Conservation (phyloP, 1,140 invertebrate genomes). For the Heterodera schachtii region DNA sequence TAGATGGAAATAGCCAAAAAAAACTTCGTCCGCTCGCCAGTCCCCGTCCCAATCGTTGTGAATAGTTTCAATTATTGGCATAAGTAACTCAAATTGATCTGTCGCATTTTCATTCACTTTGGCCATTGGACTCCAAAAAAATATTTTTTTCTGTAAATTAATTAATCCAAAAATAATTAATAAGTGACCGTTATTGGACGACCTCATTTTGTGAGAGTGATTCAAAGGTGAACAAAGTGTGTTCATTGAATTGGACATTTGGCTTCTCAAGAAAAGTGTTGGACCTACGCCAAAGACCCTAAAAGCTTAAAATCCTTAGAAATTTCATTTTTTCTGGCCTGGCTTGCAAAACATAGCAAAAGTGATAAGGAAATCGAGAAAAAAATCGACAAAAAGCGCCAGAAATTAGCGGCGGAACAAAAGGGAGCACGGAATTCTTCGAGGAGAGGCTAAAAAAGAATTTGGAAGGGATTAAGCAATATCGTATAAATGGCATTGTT, state of each 20-base stretch:
- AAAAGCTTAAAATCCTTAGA: slow-evolving; percentile 13
- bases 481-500: not conserved
- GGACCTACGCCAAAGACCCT: slow-evolving; percentile 38
- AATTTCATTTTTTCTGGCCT: slow-evolving; percentile 13
- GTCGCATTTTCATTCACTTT: slow-evolving; percentile 1
- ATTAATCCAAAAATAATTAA: not conserved
- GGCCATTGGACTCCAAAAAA: slow-evolving; percentile 32
- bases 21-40: slow-evolving; percentile 31
- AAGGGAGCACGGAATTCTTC: slow-evolving; percentile 9
- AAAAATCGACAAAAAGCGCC: not conserved
- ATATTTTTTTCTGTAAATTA: not conserved
- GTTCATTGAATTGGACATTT: slow-evolving; percentile 14
- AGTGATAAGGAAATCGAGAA: not conserved
- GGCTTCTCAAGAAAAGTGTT: slow-evolving; percentile 44
- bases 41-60: slow-evolving; percentile 32
- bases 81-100: slow-evolving; percentile 8
- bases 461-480: not conserved
- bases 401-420: slow-evolving; percentile 16
- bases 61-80: slow-evolving; percentile 32
- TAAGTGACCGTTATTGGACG: not conserved
- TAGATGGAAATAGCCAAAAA: no score
- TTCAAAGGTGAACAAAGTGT: slow-evolving; percentile 12
- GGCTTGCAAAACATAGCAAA: not conserved
- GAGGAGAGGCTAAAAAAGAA: not conserved
- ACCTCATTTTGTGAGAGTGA: not conserved